Evolutionary conservation across 2,113 vertebrate species (phyloP).

Genomic region (Lepidothrix coronata): DNA sequence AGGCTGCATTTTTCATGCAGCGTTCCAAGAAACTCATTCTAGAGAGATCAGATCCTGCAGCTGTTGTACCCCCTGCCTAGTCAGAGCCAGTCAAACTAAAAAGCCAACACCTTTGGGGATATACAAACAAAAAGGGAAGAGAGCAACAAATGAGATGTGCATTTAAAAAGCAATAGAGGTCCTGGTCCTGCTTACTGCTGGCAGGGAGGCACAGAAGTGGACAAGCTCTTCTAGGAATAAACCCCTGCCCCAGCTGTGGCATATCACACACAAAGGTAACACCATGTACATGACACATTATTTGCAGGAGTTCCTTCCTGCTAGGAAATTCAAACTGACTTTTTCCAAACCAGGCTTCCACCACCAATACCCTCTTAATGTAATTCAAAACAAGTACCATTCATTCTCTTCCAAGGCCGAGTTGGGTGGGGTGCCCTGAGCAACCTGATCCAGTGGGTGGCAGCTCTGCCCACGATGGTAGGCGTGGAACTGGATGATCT

Average conservation of each 20-base stretch:
- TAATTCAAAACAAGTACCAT: not conserved
- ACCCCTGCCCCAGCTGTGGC: not conserved
- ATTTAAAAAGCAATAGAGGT: not conserved
- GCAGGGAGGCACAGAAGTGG: not conserved
- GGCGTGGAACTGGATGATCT: not conserved
- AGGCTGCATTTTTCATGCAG: not conserved
- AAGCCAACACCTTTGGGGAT: not conserved
- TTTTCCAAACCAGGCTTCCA: not conserved
- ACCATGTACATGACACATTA: fast-evolving
- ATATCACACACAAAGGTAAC: not conserved
- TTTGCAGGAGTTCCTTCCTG: not conserved
- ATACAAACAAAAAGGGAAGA: not conserved
- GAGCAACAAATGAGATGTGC: not conserved
- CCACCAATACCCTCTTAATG: not conserved
- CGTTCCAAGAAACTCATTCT: not conserved
- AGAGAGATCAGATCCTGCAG: not conserved
- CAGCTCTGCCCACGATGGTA: not conserved
- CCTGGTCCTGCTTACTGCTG: not conserved
- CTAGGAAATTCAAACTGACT: not conserved
- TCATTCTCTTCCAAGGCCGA: not conserved
- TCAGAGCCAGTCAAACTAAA: not conserved
- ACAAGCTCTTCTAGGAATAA: not conserved
- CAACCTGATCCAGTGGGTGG: not conserved
- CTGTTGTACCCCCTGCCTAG: not conserved
- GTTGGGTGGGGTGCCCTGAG: not conserved